phyloP scores from a whole-genome alignment of 2,888 invertebrate genomes.

The Dynastes tityus region DNA sequence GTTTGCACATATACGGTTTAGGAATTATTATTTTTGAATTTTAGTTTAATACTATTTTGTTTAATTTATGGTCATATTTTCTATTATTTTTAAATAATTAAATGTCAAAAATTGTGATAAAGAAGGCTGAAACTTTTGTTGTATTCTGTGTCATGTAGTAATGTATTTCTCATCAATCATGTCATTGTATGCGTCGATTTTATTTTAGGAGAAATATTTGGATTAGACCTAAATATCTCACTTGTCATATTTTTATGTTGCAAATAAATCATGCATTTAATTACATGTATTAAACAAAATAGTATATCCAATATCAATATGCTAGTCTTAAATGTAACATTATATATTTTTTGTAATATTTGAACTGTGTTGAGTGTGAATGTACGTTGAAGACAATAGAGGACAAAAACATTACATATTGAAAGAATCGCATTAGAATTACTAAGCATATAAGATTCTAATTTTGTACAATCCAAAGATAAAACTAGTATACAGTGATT shows the following conservation, averaged over 20 bases:
- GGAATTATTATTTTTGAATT: conserved; percentile 38
- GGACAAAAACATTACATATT: conserved; percentile 53
- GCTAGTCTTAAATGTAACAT: conserved; percentile 52
- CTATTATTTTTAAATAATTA: conserved; percentile 14
- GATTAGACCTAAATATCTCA: not conserved
- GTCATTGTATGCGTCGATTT: conserved; percentile 7
- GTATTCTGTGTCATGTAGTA: conserved; percentile 23
- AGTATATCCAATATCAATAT: conserved; percentile 52
- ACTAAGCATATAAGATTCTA: conserved; percentile 63
- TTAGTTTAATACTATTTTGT: conserved; percentile 50
- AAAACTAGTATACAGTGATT: conserved; percentile 59
- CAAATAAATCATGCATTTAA: conserved; percentile 13
- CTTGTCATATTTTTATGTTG: conserved; percentile 26
- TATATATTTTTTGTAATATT: conserved; percentile 62
- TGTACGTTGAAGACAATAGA: conserved; percentile 61
- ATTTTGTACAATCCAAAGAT: conserved; percentile 71
- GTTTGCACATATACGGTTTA: conserved; percentile 37
- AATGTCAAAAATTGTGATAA: conserved; percentile 32
- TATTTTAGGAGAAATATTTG: conserved; percentile 32
- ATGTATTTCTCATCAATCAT: conserved; percentile 21
- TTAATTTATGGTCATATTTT: conserved; percentile 37
- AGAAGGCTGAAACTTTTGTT: conserved; percentile 34
- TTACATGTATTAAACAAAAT: conserved; percentile 50
- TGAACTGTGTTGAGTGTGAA: conserved; percentile 58
- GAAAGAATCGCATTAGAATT: conserved; percentile 56